Evolutionary conservation across 2,888 invertebrate species (phyloP), one percentile per base, ranked within the genome.

Genomic region (Ophraella communa): DNA sequence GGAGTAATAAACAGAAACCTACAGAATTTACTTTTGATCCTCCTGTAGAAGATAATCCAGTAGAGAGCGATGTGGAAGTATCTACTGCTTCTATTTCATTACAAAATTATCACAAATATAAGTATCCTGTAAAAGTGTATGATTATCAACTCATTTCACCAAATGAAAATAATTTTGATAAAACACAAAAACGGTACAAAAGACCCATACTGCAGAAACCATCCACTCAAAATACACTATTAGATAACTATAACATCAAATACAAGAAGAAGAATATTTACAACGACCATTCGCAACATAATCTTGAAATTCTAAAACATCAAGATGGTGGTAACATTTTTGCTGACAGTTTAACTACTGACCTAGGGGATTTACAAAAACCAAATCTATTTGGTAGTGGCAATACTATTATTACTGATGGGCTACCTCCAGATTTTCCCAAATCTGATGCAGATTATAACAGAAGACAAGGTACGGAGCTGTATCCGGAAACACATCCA

Each of bases 1-100:
- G 92, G 92, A 89, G 91, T 76, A 83, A 85, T 7, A 85, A 85
- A 67, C 83, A 85, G 64, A 85, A 86, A 75, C 84, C 85, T 0
- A 64, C 60, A 2, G 70, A 73, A 20, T 27, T 59, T 3, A 73
- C 83, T 83, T 17, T 81, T 79, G 58, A 56, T 24, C 52, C 10
- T 11, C 73, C 56, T 45, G 7, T 14, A 30, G 44, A 82, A 58
- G 81, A 85, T 33, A 81, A 82, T 4, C 76, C 81, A 33, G 76
- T 71, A 62, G 77, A 78, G 10, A 77, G 70, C 17, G 69, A 77
- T 24, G 65, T 71, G 52, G 65, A 67, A 74, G 4, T 17, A 0
- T 27, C 49, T 0, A 45, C 75, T 55, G 64, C 74, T 33, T 73
- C 80, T 33, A 78, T 74, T 64, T 27, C 24, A n/a, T 30, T 17